Evolutionary conservation across 2,113 vertebrate genomes (phyloP), one percentile per base, ranked within the genome.

Genomic region (Eulemur macaco): DNA sequence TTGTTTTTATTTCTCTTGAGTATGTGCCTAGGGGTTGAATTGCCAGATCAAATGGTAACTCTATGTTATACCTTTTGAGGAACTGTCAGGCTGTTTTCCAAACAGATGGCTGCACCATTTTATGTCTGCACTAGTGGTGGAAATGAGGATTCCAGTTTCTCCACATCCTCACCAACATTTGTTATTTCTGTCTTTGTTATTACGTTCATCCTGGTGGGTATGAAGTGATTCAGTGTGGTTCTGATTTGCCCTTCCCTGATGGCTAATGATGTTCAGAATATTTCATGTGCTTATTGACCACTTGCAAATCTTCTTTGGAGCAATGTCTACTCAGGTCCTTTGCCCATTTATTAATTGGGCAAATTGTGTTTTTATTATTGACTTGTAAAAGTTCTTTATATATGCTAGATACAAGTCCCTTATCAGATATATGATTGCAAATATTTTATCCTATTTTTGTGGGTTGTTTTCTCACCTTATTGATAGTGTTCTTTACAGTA

Each of bases 1-100:
- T 6, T 52, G 14, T 68, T 91, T 81, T 94, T 89, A 27, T 27
- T 93, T 97, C 64, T 87, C 69, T 85, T 89, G 80, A 34, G 52
- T 56, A 8, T 52, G 71, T 37, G 50, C 34, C 34, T 42, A 50
- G 63, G 73, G 25, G 20, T 92, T 84, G 82, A 87, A 68, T 74
- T 54, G 56, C 20, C 47, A 18, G 77, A 39, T 68, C 50, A 34
- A 47, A 52, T 54, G 63, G 12, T 91, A 63, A 74, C 42, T 68
- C 14, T 86, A 6, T 81, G 42, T 77, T 87, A 91, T 84, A 94
- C n/a, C 13, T 69, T 93, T 73, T 78, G 77, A 96, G 37, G 13
- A 76, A 92, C 42, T 21, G 6, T 31, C 60, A 88, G 17, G 78
- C 45, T 73, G 6, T 63, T 85, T 94, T 85, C 83, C 60, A 89